phyloP scores from a whole-genome alignment of 2,113 vertebrate genomes.

The Promerops cafer region DNA sequence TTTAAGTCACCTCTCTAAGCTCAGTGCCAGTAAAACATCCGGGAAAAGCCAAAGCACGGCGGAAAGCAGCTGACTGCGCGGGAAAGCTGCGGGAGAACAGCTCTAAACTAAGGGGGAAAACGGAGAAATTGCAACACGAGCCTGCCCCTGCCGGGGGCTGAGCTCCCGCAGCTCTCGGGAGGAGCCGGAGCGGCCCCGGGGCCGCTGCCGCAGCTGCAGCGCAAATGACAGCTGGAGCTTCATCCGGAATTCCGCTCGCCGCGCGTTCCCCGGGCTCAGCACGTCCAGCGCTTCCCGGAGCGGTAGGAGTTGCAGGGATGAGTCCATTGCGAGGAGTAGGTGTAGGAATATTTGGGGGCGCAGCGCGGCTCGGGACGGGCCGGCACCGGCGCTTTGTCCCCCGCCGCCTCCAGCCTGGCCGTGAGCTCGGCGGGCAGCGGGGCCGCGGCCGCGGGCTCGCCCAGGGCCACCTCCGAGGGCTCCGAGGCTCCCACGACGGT shows the following conservation, averaged over 20 bases:
- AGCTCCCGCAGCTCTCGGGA: background rate
- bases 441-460: fast-evolving
- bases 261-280: background rate
- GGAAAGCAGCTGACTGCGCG: background rate
- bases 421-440: background rate
- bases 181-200: background rate
- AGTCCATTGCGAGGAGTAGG: slow-evolving; percentile 51
- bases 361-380: background rate
- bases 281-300: background rate
- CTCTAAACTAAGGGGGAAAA: background rate
- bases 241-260: background rate
- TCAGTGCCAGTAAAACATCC: background rate
- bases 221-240: background rate
- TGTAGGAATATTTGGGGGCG: slow-evolving; percentile 33
- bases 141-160: background rate
- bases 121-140: background rate
- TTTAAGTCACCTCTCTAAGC: background rate
- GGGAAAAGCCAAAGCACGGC: background rate
- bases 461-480: background rate
- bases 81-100: background rate
- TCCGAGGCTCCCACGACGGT: slow-evolving; percentile 10
- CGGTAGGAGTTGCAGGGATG: slow-evolving; percentile 34
- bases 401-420: background rate
- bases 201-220: too few relatives aligned
- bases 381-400: background rate